Conservation (phyloP, 2,113 vertebrate species). For the Ceyx margarethae region DNA sequence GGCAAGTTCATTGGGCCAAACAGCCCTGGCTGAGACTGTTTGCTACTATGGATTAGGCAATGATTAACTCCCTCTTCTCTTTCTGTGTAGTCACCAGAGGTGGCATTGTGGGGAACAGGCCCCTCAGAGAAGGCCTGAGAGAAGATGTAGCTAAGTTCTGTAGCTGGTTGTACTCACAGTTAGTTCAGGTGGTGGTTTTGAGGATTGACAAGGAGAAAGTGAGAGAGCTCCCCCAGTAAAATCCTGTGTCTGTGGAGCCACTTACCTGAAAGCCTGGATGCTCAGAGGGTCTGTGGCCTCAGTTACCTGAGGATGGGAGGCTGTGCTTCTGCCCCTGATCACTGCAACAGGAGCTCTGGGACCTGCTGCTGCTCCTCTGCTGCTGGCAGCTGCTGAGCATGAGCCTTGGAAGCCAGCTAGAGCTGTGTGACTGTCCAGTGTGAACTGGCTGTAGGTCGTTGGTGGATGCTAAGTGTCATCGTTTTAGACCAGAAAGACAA, state of each 20-base stretch:
- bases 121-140: not conserved
- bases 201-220: not conserved
- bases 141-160: not conserved
- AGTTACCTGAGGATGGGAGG: not conserved
- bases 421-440: not conserved
- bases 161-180: not conserved
- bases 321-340: not conserved
- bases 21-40: not conserved
- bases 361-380: not conserved
- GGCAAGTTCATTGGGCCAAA: conserved; percentile 9
- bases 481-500: not conserved
- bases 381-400: not conserved
- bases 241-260: not conserved
- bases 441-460: not conserved
- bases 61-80: not conserved
- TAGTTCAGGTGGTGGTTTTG: not conserved
- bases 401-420: not conserved
- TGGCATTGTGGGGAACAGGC: not conserved
- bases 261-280: not conserved
- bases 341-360: not conserved
- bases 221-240: not conserved
- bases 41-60: not conserved
- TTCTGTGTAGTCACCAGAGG: not conserved
- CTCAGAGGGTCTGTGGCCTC: not conserved
- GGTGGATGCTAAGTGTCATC: not conserved